phyloP scores from a whole-genome alignment of 2,113 vertebrate genomes.

The Trichechus manatus region DNA sequence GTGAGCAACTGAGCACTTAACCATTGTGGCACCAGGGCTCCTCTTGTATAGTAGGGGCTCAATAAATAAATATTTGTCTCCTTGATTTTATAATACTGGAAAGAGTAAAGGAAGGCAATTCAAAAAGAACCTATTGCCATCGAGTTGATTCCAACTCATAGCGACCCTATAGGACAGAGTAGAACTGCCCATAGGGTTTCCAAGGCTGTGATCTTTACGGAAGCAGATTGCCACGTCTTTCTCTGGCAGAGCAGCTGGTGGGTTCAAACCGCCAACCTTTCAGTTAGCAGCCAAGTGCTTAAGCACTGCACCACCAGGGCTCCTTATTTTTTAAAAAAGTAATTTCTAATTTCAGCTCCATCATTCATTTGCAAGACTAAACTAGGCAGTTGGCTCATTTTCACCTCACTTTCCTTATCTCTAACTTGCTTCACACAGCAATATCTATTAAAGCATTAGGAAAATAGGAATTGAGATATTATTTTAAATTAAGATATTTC shows the following conservation, averaged over 20 bases:
- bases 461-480: neutral
- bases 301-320: too few relatives aligned
- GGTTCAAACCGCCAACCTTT: too few relatives aligned
- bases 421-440: neutral
- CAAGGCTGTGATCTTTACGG: too few relatives aligned
- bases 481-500: slow-evolving; percentile 15
- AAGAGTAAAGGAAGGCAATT: neutral
- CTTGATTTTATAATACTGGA: neutral
- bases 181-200: too few relatives aligned
- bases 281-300: too few relatives aligned
- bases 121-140: too few relatives aligned
- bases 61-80: slow-evolving; percentile 26
- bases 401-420: neutral
- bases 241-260: too few relatives aligned
- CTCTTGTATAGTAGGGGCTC: neutral
- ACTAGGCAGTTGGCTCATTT: neutral
- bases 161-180: too few relatives aligned
- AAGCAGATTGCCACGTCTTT: too few relatives aligned
- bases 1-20: too few relatives aligned
- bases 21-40: too few relatives aligned
- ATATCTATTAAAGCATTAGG: neutral
- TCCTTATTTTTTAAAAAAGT: neutral
- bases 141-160: too few relatives aligned
- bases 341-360: neutral
- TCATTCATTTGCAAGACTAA: neutral